Conservation (phyloP, 2,113 vertebrate species). For the Columba livia region DNA sequence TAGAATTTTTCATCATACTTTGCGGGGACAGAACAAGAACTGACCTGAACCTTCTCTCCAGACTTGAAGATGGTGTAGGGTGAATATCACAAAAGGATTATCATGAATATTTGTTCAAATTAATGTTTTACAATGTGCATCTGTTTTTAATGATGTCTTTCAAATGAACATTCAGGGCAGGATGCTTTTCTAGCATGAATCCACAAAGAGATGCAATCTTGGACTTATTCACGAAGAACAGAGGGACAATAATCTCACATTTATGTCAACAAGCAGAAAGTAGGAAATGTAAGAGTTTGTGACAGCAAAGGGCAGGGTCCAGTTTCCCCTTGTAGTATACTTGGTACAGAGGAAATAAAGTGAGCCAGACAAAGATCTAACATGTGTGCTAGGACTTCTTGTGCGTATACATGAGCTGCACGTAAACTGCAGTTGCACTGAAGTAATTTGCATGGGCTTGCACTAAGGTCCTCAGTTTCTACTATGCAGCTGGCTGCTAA, state of each 20-base stretch:
- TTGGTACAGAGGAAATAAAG: background rate
- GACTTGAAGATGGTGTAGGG: background rate
- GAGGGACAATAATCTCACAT: background rate
- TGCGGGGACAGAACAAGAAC: background rate
- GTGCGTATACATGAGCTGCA: fast-evolving
- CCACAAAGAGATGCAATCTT: background rate
- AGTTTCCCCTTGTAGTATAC: background rate
- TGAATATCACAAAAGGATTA: background rate
- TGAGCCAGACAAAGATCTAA: background rate
- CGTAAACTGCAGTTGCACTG: background rate
- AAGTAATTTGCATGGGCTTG: background rate
- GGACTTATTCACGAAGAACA: background rate
- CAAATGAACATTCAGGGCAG: background rate
- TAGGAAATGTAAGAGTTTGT: background rate
- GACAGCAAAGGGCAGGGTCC: background rate
- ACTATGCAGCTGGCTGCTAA: background rate
- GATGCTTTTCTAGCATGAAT: background rate
- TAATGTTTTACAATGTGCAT: background rate
- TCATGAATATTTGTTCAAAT: background rate
- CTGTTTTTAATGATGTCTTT: background rate
- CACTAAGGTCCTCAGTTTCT: background rate
- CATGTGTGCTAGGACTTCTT: background rate
- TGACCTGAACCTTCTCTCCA: background rate
- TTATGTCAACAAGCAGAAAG: background rate
- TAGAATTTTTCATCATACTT: background rate